Percentiles rank a stretch among this genome's conserved stretches.
Conservation (phyloP, 2,113 vertebrate species). For the Oophaga pumilio region DNA sequence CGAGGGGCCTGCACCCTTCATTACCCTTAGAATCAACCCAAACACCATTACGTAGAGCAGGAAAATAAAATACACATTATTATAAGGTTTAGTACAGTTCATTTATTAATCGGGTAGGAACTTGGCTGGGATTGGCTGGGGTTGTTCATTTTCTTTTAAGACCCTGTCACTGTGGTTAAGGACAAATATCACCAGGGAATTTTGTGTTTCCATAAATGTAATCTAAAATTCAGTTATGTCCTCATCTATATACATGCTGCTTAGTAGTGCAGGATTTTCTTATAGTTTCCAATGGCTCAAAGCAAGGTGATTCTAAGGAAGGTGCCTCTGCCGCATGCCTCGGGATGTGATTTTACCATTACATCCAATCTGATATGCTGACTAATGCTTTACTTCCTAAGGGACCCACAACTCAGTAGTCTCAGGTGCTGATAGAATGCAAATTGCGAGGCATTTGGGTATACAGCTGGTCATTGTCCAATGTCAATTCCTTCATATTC, state of each 20-base stretch:
- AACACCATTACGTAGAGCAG: not conserved
- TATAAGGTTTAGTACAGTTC: not conserved
- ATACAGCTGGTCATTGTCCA: constrained; percentile 20
- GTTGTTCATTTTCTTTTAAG: not conserved
- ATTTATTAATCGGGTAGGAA: constrained; percentile 20
- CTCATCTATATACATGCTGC: constrained; percentile 30
- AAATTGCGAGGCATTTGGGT: constrained; percentile 40
- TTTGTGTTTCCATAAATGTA: constrained; percentile 34
- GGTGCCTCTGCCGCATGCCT: constrained; percentile 29
- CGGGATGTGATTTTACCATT: constrained; percentile 41
- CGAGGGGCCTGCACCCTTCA: constrained; percentile 44
- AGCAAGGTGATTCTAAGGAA: constrained; percentile 46
- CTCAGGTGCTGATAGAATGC: constrained; percentile 34
- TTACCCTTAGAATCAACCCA: constrained; percentile 26
- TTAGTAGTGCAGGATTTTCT: constrained; percentile 37
- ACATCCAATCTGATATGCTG: constrained; percentile 32
- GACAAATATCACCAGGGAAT: constrained; percentile 17
- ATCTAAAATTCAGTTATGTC: constrained; percentile 38
- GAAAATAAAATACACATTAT: constrained; percentile 25
- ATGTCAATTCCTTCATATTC: constrained; percentile 21
- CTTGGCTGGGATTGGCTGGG: not conserved
- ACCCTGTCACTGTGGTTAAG: constrained; percentile 6
- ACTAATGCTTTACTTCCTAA: constrained; percentile 41
- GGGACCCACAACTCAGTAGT: constrained; percentile 25
- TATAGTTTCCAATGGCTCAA: constrained; percentile 23